Conservation (phyloP, 2,113 vertebrate species). For the Megaceryle maxima region DNA sequence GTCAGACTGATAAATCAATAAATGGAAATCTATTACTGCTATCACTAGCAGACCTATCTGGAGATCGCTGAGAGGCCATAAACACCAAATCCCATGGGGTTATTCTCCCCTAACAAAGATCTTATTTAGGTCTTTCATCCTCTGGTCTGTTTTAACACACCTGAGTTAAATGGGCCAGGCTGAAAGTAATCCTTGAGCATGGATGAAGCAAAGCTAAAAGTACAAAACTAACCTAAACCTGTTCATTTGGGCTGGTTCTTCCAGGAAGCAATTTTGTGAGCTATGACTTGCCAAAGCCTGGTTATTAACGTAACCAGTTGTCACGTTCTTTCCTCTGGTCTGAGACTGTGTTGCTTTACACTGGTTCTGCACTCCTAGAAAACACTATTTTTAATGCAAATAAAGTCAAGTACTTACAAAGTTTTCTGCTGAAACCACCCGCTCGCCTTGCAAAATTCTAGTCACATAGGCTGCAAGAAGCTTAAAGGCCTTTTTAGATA, state of each 20-base stretch:
- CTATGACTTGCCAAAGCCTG: not conserved
- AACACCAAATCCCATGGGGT: not conserved
- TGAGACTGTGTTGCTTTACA: not conserved
- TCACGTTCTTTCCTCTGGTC: not conserved
- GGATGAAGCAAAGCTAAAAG: not conserved
- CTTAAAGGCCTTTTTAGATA: not conserved
- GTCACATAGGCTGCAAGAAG: not conserved
- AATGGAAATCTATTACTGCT: not conserved
- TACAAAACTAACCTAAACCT: not conserved
- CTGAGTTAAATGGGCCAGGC: not conserved
- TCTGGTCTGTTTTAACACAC: not conserved
- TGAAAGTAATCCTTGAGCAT: not conserved
- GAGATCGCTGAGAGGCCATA: accelerated
- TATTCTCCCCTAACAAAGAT: not conserved
- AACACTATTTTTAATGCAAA: not conserved
- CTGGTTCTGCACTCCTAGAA: not conserved
- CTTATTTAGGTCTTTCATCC: not conserved
- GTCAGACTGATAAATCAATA: not conserved
- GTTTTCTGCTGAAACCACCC: not conserved
- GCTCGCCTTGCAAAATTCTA: not conserved
- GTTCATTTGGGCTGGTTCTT: not conserved
- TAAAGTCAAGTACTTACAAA: not conserved
- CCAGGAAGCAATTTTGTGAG: not conserved
- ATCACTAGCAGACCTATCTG: not conserved
- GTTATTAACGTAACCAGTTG: not conserved